These are phyloP conservation scores for Polyodon spathula DNA, from an alignment of 2,113 vertebrate genomes.

Conservation along the genomic window DNA sequence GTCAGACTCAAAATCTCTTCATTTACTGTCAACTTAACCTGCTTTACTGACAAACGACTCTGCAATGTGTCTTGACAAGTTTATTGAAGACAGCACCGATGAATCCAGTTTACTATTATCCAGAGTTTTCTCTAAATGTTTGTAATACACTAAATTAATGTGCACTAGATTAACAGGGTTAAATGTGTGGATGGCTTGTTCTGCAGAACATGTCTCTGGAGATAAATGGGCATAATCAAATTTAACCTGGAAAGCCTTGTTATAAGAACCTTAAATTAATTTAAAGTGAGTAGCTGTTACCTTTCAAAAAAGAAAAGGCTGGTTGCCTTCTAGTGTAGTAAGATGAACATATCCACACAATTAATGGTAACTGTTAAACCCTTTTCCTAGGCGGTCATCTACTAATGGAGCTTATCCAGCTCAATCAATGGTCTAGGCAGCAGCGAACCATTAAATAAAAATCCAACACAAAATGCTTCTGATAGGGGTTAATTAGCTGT, in stretches of 20 bases:
- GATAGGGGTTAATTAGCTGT: slow-evolving; percentile 98
- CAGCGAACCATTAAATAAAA: slow-evolving; percentile 92
- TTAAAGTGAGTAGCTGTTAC: slow-evolving; percentile 51
- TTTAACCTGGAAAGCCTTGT: slow-evolving; percentile 48
- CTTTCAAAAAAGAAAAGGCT: slow-evolving; percentile 37
- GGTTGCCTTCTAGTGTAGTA: slow-evolving; percentile 40
- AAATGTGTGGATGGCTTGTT: slow-evolving; percentile 56
- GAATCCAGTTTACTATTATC: background rate
- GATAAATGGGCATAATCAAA: slow-evolving; percentile 54
- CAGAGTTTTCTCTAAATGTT: slow-evolving; percentile 14
- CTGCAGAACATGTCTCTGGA: slow-evolving; percentile 57
- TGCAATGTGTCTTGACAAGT: background rate
- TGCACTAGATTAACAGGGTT: slow-evolving; percentile 45
- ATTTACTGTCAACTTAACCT: background rate
- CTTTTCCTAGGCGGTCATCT: slow-evolving; percentile 75
- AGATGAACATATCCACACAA: slow-evolving; percentile 55
- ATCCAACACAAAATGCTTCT: slow-evolving; percentile 76
- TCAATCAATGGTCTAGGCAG: slow-evolving; percentile 76
- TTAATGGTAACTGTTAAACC: slow-evolving; percentile 68
- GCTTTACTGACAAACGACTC: background rate
- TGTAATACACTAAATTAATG: slow-evolving; percentile 51
- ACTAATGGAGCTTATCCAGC: slow-evolving; percentile 84
- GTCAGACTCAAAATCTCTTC: background rate
- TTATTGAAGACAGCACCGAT: background rate
- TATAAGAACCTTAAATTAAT: slow-evolving; percentile 49